These are phyloP conservation scores for Acanthosepion esculentum DNA, from an alignment of 2,888 invertebrate species.

Conservation along the genomic window DNA sequence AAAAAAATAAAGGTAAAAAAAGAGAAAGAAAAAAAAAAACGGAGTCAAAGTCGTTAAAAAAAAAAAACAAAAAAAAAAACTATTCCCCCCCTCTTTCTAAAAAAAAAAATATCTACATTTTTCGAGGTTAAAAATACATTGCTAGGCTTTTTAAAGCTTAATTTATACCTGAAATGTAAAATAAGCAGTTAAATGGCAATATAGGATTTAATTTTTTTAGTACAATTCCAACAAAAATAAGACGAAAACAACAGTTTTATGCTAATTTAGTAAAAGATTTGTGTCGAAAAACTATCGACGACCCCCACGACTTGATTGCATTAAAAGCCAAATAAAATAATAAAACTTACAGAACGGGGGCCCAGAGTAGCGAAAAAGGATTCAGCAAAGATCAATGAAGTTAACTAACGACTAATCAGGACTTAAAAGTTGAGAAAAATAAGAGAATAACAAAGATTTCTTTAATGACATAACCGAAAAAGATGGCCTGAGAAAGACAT, in stretches of 20 bases:
- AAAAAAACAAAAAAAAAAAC: too few species aligned
- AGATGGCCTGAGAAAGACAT: slow-evolving; percentile 4
- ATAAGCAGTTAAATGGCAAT: not conserved
- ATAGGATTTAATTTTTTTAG: not conserved
- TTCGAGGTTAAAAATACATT: too few species aligned
- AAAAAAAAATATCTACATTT: too few species aligned
- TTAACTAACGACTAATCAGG: not conserved
- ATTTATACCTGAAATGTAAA: not conserved
- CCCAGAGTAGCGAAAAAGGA: not conserved
- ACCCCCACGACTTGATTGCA: not conserved
- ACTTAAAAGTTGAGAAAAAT: not conserved
- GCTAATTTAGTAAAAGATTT: not conserved
- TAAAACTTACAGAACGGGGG: not conserved
- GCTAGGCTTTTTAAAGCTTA: not conserved
- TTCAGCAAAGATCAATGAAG: not conserved
- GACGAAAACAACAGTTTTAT: not conserved
- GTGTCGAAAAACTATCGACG: not conserved
- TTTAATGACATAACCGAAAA: not conserved
- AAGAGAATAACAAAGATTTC: not conserved
- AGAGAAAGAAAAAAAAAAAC: not conserved
- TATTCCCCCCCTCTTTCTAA: too few species aligned
- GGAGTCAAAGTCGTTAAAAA: too few species aligned
- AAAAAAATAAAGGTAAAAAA: not conserved
- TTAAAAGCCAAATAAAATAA: not conserved
- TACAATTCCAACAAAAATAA: not conserved